Percentiles rank a stretch among this genome's conserved stretches.
Conservation (phyloP, 2,888 invertebrate species). For the Leptinotarsa rubiginosa region DNA sequence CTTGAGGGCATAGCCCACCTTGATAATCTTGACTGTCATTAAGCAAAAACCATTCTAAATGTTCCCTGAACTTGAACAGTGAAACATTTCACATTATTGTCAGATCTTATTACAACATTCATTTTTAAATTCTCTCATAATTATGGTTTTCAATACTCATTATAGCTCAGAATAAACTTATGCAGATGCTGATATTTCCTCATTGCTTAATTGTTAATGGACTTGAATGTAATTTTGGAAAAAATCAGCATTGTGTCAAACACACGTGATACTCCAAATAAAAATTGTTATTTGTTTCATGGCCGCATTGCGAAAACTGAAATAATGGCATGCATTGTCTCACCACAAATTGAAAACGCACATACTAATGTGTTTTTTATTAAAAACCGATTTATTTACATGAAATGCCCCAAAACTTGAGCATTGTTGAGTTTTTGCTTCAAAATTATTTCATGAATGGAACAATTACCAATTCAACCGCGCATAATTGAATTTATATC, state of each 20-base stretch:
- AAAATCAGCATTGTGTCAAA: constrained; percentile 13
- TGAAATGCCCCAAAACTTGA: constrained; percentile 7
- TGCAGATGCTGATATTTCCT: constrained; percentile 21
- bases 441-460: not conserved
- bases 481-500: not conserved
- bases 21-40: constrained; percentile 27
- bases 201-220: constrained; percentile 18
- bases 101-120: constrained; percentile 17
- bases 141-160: constrained; percentile 15
- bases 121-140: constrained; percentile 19
- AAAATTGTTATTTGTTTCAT: constrained; percentile 19
- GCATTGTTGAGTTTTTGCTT: constrained; percentile 7
- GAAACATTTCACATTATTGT: constrained; percentile 23
- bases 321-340: constrained; percentile 22
- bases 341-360: constrained; percentile 20
- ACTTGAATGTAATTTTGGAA: constrained; percentile 13
- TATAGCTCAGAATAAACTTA: constrained; percentile 10
- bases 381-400: constrained; percentile 7
- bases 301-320: constrained; percentile 25
- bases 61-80: constrained; percentile 35
- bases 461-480: constrained; percentile 15
- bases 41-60: constrained; percentile 36
- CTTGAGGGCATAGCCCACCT: constrained; percentile 29
- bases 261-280: not conserved
- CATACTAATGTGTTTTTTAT: constrained; percentile 12